Evolutionary conservation across 2,113 vertebrate species (phyloP), one percentile per base, ranked within the genome.

Genomic region (Calonectris borealis): DNA sequence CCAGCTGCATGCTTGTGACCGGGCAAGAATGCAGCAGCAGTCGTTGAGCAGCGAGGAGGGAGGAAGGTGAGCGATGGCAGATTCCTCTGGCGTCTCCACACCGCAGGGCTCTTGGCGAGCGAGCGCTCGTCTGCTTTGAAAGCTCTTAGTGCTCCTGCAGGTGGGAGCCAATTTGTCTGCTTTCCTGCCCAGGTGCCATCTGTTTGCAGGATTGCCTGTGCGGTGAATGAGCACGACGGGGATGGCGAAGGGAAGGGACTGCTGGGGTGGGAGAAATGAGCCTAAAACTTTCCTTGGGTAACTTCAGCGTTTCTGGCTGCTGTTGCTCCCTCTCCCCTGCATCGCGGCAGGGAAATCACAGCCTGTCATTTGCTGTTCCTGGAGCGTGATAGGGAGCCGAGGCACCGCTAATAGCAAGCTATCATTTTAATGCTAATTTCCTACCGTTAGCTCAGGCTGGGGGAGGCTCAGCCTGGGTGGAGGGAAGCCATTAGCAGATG

Each of bases 361-460:
- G 81, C 86, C 97, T 97, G 96, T 94, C 97, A 97, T 94, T 96
- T 95, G 91, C 73, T 42, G 86, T 49, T 94, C 95, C 95, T 66
- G 49, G 96, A 86, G 97, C 65, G 71, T 95, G 96, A 96, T 86
- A 40, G 83, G 96, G 96, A 96, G 94, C 94, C 22, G 49, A 95
- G 92, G 71, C 95, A 91, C 93, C 16, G 29, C 90, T 97, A 98
- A 97, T 96, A 97, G 96, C 81, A 60, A 95, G 64, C 51, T 83
- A 96, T 96, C 95, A 83, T 94, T 97, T 97, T 95, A 87, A 96
- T 97, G 96, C 97, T 97, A 95, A 97, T 97, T 98, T 96, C 94
- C 79, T 96, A 73, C 81, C 17, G 12, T 88, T 88, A 68, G 84
- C 86, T 80, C 69, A 32, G 52, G 86, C 76, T 58, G 90, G 88